Percentiles rank a stretch among this genome's conserved stretches.
phyloP scores from a whole-genome alignment of 2,797 vertebrate genomes.

The Masticophis lateralis region DNA sequence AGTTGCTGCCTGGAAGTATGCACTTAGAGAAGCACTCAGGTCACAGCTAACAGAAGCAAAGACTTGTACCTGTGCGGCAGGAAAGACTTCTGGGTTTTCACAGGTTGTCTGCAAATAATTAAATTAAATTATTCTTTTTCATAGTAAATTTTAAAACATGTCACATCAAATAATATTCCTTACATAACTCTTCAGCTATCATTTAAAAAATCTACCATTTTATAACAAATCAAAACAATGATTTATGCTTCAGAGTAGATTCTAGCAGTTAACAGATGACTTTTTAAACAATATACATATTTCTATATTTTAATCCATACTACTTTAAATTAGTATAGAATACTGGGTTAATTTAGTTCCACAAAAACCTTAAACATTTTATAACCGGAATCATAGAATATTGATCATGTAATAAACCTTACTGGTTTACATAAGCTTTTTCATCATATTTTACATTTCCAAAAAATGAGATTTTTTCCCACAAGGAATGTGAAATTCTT shows the following conservation, averaged over 20 bases:
- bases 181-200: not conserved
- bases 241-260: not conserved
- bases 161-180: not conserved
- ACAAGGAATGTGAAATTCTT: not conserved
- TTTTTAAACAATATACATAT: not conserved
- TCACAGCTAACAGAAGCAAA: constrained; percentile 86
- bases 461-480: constrained; percentile 15
- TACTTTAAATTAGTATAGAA: not conserved
- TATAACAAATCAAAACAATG: not conserved
- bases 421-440: not conserved
- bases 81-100: constrained; percentile 79
- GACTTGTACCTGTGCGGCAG: constrained; percentile 84
- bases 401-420: not conserved
- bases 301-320: not conserved
- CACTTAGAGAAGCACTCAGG: constrained; percentile 79
- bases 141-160: not conserved
- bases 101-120: constrained; percentile 75
- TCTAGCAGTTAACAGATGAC: not conserved
- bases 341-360: not conserved
- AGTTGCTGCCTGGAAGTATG: constrained; percentile 79
- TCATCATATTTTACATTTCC: not conserved
- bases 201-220: not conserved
- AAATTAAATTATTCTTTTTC: not conserved
- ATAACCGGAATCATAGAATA: not conserved
- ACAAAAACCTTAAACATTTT: not conserved